Base-by-base conservation (phyloP, 1,140 invertebrate genomes). In the Metaphire vulgaris region DNA sequence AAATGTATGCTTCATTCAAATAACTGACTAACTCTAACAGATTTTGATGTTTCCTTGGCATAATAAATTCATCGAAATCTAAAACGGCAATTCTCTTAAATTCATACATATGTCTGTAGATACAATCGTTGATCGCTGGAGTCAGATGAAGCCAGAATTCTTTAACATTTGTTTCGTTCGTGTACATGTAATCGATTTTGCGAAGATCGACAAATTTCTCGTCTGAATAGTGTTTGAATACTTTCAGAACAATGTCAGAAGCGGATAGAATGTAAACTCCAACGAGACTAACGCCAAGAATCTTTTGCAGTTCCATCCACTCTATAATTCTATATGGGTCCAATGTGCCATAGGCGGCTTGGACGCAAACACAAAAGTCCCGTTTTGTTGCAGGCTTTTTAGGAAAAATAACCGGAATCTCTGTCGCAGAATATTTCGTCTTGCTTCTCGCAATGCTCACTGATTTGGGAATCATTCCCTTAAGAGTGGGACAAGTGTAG, bases 21-120 rank as follows among this genome's bases (percentile, higher is more conserved):
- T 64, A n/a, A 33, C 28, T n/a, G 6, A 77, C n/a, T 29, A 74
- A n/a, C 14, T 77, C 72, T 26, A 33, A 66, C 64, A 34, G 69
- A 56, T 74, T 74, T 16, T 12, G 21, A 0, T 77, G 64, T 1
- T 69, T 79, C 15, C 72, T 64, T 0, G 80, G 80, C 14, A 79
- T 72, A 2, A 81, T 78, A 65, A 78, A 76, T 28, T 80, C 78
- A 34, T 78, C 69, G 69, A 78, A 77, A 29, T 81, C 79, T 29
- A 79, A 65, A 16, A 78, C 34, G 16, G 73, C 65, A 28, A 78
- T 68, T 29, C 72, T 70, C 16, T 56, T 34, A 73, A 72, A 79
- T 1, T 70, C 31, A 69, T 78, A 75, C 74, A 79, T 78, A 41
- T 75, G 76, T 33, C 77, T 28, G 66, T 78, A 78, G 30, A 79